Evolutionary conservation across 1,140 invertebrate species (phyloP), one percentile per base, ranked within the genome.

Genomic region (Papilio polyxenes): DNA sequence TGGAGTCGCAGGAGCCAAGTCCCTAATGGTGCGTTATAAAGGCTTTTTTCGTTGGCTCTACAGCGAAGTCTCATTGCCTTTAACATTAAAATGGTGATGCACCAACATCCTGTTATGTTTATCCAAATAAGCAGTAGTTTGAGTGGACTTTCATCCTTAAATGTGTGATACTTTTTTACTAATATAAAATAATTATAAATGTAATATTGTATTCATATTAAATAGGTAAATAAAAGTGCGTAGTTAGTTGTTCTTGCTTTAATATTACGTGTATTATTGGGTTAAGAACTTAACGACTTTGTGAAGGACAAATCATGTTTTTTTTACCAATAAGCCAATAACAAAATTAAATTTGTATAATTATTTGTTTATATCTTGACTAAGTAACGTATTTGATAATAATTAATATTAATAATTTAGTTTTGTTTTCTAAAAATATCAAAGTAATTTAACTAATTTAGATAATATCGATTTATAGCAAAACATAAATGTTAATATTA

Each of bases 1-100:
- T 6, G 31, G 23, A 69, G 65, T 69, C 65, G 65, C 23, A 40
- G 65, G 23, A 69, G 37, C 65, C 65, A 69, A 69, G 11, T 69
- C 23, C 23, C 11, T 40, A 69, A 69, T 69, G 65, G 65, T 6
- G 65, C 23, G 31, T 31, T 17, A 69, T 69, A 69, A 65, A 69
- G 65, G 65, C 65, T 69, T 69, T 69, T 37, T 69, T 69, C 65
- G 23, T 31, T 15, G n/a, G 10, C 65, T 69, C 65, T 69, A 69
- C 65, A 69, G 31, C 65, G 65, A 69, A 37, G 23, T 40, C 10
- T 40, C 65, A 15, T 69, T 69, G 65, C 23, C 65, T 69, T 69
- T 40, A 37, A 31, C 65, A 15, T 69, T 0, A 69, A 69, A 1
- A 69, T 69, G 65, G 65, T 37, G 23, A 69, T 69, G 65, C 4